These are phyloP conservation scores for Microcebus tavaratra DNA, from an alignment of 2,113 vertebrate genomes.

Conservation along the genomic window DNA sequence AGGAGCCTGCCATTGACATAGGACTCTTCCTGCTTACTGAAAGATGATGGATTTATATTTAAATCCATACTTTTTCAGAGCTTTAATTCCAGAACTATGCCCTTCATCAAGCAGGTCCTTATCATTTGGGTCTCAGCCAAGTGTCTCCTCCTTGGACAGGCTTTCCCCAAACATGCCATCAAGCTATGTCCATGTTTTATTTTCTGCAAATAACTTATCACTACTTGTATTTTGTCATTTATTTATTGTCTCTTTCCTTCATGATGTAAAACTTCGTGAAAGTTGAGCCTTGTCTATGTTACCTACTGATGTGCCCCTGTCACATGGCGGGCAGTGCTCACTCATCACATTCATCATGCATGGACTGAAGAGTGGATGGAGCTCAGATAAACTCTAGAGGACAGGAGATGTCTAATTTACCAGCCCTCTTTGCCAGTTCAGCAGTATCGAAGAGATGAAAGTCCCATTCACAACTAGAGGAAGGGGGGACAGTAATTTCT, in stretches of 20 bases:
- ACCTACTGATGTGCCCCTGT: fast-evolving
- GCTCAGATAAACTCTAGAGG: background rate
- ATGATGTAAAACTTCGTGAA: too few relatives aligned
- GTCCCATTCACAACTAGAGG: background rate
- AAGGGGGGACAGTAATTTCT: background rate
- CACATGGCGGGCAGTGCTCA: background rate
- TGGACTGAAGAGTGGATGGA: fast-evolving
- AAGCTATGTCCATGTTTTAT: background rate
- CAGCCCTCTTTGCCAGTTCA: background rate
- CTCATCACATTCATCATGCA: background rate
- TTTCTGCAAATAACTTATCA: background rate
- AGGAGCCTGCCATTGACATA: background rate
- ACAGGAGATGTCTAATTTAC: background rate
- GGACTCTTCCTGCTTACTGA: background rate
- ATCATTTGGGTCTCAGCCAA: background rate
- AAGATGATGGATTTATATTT: background rate
- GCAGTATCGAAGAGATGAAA: background rate
- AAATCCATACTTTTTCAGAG: background rate
- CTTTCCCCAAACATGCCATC: background rate
- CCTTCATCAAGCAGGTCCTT: background rate
- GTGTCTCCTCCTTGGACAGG: background rate
- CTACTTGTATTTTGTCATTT: too few relatives aligned
- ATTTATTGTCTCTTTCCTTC: background rate
- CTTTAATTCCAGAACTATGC: background rate
- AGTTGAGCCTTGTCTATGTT: background rate